phyloP scores from a whole-genome alignment of 2,888 invertebrate genomes.

The Pollenia amentaria region DNA sequence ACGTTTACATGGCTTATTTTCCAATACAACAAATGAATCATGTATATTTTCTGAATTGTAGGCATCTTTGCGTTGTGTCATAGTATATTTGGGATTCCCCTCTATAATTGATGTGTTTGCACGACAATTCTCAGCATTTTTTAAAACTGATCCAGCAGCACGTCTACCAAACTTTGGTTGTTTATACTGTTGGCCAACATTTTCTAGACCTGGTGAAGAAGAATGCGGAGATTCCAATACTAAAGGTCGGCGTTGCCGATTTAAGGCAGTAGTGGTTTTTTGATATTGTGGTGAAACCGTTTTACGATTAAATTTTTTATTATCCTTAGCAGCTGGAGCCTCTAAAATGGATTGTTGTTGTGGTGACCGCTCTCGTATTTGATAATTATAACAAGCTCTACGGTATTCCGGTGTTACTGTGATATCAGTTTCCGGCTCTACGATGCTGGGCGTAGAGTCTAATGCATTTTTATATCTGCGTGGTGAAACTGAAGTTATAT shows the following conservation, averaged over 20 bases:
- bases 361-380: constrained; percentile 81
- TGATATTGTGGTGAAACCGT: constrained; percentile 69
- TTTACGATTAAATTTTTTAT: constrained; percentile 68
- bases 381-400: constrained; percentile 83
- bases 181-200: constrained; percentile 73
- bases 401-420: constrained; percentile 83
- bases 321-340: constrained; percentile 33
- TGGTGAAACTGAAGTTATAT: constrained; percentile 73
- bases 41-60: constrained; percentile 77
- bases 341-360: constrained; percentile 71
- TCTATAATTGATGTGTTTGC: constrained; percentile 81
- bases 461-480: constrained; percentile 42
- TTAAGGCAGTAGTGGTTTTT: constrained; percentile 73
- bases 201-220: constrained; percentile 76
- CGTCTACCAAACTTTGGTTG: constrained; percentile 81
- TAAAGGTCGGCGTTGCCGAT: constrained; percentile 75
- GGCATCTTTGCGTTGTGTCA: constrained; percentile 76
- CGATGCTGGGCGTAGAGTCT: constrained; percentile 39
- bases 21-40: constrained; percentile 82
- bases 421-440: constrained; percentile 77
- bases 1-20: constrained; percentile 82
- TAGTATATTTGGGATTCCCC: constrained; percentile 82
- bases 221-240: constrained; percentile 74
- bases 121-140: constrained; percentile 80
- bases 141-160: constrained; percentile 78